Conservation (phyloP, 1,140 invertebrate species). For the Medauroidea extradentata region DNA sequence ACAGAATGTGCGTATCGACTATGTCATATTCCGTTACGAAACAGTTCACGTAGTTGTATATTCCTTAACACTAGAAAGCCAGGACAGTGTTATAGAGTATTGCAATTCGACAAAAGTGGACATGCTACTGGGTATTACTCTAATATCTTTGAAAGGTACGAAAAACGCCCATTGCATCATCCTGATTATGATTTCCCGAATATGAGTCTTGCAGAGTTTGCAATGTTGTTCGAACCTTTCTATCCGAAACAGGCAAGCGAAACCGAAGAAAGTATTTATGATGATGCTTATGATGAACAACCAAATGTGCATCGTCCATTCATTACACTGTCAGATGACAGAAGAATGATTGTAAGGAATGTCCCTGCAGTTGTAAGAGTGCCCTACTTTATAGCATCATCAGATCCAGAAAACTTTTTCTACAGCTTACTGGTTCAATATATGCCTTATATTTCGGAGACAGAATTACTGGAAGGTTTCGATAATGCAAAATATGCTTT, state of each 20-base stretch:
- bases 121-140: constrained; percentile 25
- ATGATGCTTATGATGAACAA: constrained; percentile 1
- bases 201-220: constrained; percentile 36
- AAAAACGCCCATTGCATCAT: constrained; percentile 27
- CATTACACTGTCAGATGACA: background rate
- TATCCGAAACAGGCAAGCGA: background rate
- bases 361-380: constrained; percentile 11
- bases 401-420: constrained; percentile 22
- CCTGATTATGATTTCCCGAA: constrained; percentile 31
- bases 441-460: background rate
- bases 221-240: constrained; percentile 33
- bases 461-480: background rate
- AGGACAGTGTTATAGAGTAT: constrained; percentile 34
- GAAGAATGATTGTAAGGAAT: background rate
- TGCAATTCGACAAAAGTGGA: constrained; percentile 29
- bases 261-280: background rate
- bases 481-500: constrained; percentile 34
- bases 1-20: constrained; percentile 35
- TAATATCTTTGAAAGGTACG: constrained; percentile 40
- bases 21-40: constrained; percentile 32
- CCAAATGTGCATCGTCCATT: background rate
- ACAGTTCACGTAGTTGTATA: constrained; percentile 30
- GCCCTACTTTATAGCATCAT: constrained; percentile 32
- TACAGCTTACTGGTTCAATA: background rate
- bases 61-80: constrained; percentile 37